A percentile compares a stretch with the other conserved stretches of the same genome.
phyloP scores from a whole-genome alignment of 1,140 invertebrate species.

The Nasonia longicornis region DNA sequence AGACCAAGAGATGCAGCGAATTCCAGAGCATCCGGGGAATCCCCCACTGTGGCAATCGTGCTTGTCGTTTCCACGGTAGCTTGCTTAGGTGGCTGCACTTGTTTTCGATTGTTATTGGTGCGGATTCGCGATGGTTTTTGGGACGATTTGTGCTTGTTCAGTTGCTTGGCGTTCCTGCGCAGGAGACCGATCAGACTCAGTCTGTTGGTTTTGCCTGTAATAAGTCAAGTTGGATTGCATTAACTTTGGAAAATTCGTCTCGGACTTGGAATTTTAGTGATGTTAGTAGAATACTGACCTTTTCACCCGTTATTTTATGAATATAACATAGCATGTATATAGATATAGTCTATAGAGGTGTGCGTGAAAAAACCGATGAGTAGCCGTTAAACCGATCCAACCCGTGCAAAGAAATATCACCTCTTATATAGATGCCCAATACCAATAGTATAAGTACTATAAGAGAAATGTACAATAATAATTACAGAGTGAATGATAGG shows the following conservation, averaged over 20 bases:
- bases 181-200: slow-evolving; percentile 40
- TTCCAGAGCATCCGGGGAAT: slow-evolving; percentile 58
- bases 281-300: background rate
- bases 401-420: slow-evolving; percentile 2
- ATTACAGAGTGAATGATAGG: background rate
- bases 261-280: background rate
- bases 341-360: background rate
- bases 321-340: background rate
- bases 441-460: background rate
- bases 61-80: slow-evolving; percentile 30
- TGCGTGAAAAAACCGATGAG: background rate
- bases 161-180: slow-evolving; percentile 16
- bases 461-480: slow-evolving; percentile 1
- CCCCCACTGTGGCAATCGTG: slow-evolving; percentile 35
- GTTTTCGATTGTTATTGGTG: slow-evolving; percentile 50
- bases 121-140: slow-evolving; percentile 46
- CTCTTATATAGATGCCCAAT: background rate
- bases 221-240: background rate
- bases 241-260: background rate
- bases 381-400: slow-evolving; percentile 2
- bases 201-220: slow-evolving; percentile 25
- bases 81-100: slow-evolving; percentile 29
- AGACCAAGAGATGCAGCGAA: slow-evolving; percentile 65
- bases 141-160: background rate
- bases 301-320: background rate